Conservation (phyloP, 2,113 vertebrate species). For the Anhinga anhinga region DNA sequence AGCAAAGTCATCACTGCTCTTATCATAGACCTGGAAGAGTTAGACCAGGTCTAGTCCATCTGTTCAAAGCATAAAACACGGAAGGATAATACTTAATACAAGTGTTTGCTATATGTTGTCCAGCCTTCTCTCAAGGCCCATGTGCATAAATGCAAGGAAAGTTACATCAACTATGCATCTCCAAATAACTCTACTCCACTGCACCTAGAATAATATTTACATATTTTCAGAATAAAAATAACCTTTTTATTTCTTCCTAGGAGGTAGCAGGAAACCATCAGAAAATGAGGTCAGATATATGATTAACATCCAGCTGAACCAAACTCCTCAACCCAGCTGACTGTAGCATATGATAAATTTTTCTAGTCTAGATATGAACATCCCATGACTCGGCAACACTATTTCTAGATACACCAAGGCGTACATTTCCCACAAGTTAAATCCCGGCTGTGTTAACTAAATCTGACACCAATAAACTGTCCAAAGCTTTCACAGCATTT, state of each 20-base stretch:
- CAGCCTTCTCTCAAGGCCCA: conserved; percentile 56
- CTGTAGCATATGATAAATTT: neutral
- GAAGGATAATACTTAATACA: neutral
- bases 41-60: neutral
- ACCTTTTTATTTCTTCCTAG: neutral
- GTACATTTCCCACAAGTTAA: neutral
- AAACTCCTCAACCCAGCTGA: neutral
- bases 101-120: neutral
- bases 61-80: neutral
- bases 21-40: neutral
- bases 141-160: conserved; percentile 43
- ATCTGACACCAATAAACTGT: neutral
- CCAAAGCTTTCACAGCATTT: neutral
- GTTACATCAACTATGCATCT: neutral
- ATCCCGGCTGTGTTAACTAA: neutral
- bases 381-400: neutral
- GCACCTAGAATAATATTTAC: neutral
- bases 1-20: neutral
- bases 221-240: neutral
- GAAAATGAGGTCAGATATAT: neutral
- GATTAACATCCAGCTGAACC: neutral
- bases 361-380: neutral
- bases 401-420: neutral
- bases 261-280: neutral
- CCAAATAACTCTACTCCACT: neutral